Conservation (phyloP, 2,113 vertebrate genomes). For the Lophius piscatorius region DNA sequence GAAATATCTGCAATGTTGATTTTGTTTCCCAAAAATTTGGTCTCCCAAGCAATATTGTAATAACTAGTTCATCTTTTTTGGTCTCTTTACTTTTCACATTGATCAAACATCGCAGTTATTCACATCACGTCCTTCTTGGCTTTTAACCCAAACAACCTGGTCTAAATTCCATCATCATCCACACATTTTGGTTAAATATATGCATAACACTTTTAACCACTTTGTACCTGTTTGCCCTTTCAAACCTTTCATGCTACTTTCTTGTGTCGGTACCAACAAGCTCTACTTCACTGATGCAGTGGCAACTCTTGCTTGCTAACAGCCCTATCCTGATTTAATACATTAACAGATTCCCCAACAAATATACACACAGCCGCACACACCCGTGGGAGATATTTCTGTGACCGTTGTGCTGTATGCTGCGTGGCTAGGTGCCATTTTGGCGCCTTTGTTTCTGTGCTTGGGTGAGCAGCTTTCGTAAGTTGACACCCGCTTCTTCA, state of each 20-base stretch:
- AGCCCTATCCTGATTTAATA: constrained; percentile 57
- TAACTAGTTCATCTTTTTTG: too few species aligned
- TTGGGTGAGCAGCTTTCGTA: constrained; percentile 75
- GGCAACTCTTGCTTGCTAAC: constrained; percentile 37
- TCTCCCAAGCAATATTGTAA: too few species aligned
- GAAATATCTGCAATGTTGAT: too few species aligned
- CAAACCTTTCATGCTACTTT: neutral
- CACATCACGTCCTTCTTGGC: too few species aligned
- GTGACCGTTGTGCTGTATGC: constrained; percentile 46
- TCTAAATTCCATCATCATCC: too few species aligned
- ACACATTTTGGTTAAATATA: too few species aligned
- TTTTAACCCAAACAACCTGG: too few species aligned
- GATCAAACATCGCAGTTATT: too few species aligned
- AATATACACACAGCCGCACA: constrained; percentile 44
- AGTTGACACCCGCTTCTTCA: constrained; percentile 68
- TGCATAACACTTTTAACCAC: too few species aligned
- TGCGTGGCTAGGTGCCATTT: constrained; percentile 71
- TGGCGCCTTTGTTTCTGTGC: constrained; percentile 81
- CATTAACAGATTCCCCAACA: constrained; percentile 68
- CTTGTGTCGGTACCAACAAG: neutral
- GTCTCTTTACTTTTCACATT: too few species aligned
- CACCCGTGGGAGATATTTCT: constrained; percentile 62
- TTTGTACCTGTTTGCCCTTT: neutral
- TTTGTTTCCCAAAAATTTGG: too few species aligned
- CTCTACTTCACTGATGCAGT: constrained; percentile 9